Percentiles rank a stretch among this genome's conserved stretches.
Conservation (phyloP, 2,113 vertebrate genomes). For the Halichoeres trimaculatus region DNA sequence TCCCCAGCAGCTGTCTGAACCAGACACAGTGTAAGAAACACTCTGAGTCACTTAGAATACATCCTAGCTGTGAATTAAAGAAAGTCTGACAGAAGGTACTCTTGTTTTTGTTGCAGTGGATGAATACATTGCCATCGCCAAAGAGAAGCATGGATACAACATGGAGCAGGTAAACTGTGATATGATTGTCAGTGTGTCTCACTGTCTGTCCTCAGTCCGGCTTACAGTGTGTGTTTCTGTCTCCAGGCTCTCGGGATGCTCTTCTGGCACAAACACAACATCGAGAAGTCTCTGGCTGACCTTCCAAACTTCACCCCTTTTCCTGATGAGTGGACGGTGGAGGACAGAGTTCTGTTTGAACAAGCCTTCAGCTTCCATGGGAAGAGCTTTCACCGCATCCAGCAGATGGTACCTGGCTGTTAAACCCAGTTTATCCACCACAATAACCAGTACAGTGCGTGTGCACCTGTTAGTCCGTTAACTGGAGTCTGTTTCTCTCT, state of each 20-base stretch:
- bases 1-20: conserved; percentile 91
- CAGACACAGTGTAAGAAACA: conserved; percentile 90
- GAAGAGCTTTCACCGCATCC: conserved; percentile 96
- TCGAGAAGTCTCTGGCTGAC: conserved; percentile 95
- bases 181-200: background rate
- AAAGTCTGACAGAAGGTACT: background rate
- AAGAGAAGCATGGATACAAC: conserved; percentile 97
- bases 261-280: conserved; percentile 98
- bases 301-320: conserved; percentile 97
- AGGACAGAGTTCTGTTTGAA: conserved; percentile 95
- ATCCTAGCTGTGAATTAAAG: background rate
- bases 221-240: background rate
- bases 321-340: conserved; percentile 98
- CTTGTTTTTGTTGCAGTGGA: conserved; percentile 84
- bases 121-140: conserved; percentile 94
- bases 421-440: background rate
- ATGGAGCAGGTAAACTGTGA: conserved; percentile 90
- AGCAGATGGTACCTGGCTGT: conserved; percentile 89
- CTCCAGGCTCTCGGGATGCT: conserved; percentile 95
- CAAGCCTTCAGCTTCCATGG: conserved; percentile 98
- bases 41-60: background rate
- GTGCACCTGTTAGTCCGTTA: background rate
- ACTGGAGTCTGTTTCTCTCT: background rate
- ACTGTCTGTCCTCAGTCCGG: background rate
- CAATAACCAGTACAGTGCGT: background rate